phyloP scores from a whole-genome alignment of 2,113 vertebrate species.

The Chloropsis hardwickii region DNA sequence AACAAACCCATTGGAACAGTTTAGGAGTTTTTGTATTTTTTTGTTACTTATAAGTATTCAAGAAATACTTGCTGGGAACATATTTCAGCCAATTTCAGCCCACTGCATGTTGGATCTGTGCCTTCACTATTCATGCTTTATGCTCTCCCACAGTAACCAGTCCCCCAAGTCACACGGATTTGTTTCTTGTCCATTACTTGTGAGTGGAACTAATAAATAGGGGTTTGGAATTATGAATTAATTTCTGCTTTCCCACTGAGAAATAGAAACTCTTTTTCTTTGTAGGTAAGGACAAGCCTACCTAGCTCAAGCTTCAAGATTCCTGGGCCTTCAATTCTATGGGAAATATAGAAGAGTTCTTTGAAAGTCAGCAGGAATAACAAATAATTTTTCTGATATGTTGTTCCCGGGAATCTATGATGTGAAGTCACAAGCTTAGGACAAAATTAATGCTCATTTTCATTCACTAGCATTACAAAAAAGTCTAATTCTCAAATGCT shows the following conservation, averaged over 20 bases:
- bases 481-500: neutral
- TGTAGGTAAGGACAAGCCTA: neutral
- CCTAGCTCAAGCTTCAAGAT: neutral
- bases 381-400: neutral
- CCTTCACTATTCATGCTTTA: neutral
- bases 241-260: neutral
- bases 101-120: neutral
- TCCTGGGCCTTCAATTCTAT: neutral
- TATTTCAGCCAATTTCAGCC: neutral
- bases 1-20: neutral
- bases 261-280: neutral
- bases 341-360: neutral
- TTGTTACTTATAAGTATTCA: neutral
- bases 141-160: neutral
- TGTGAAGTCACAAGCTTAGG: neutral
- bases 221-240: neutral
- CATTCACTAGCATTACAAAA: neutral
- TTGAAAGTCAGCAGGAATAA: neutral
- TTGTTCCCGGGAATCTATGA: neutral
- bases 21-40: neutral
- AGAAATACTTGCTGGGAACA: neutral
- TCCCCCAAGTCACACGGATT: neutral
- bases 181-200: neutral
- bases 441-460: neutral
- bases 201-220: neutral